phyloP scores from a whole-genome alignment of 2,888 invertebrate genomes.

The Adelognathus sp. region DNA sequence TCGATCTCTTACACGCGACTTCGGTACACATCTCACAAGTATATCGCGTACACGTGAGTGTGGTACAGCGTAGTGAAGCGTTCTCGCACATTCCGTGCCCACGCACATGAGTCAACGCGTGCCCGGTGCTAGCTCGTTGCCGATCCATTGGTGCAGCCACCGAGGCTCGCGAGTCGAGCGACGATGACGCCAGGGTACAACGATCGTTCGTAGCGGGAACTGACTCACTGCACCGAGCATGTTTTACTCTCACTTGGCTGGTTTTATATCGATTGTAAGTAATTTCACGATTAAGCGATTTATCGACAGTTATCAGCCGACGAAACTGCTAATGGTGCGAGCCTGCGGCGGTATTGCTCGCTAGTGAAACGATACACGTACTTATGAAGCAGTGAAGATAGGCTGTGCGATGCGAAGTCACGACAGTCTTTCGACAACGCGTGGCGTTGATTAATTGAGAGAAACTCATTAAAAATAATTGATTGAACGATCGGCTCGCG shows the following conservation, averaged over 20 bases:
- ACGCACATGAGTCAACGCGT: constrained; percentile 78
- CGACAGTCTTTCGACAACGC: neutral
- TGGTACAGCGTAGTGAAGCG: constrained; percentile 42
- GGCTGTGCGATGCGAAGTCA: neutral
- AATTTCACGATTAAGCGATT: neutral
- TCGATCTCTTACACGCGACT: constrained; percentile 41
- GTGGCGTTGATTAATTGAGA: constrained; percentile 50
- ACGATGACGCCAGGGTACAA: constrained; percentile 64
- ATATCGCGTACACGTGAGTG: constrained; percentile 29
- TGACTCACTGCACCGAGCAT: constrained; percentile 59
- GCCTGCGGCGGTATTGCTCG: neutral
- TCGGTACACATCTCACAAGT: constrained; percentile 10
- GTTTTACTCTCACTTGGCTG: constrained; percentile 25
- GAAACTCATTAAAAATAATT: constrained; percentile 54
- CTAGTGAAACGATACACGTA: constrained; percentile 2
- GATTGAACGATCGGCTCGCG: constrained; percentile 41
- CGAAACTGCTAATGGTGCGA: neutral
- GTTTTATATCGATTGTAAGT: constrained; percentile 10
- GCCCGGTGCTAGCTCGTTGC: constrained; percentile 58
- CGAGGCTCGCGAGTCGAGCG: constrained; percentile 46
- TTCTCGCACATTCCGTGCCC: constrained; percentile 72
- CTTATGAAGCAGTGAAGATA: neutral
- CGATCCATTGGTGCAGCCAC: constrained; percentile 46
- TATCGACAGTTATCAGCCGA: neutral
- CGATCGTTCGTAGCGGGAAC: constrained; percentile 49